Evolutionary conservation across 2,797 vertebrate genomes (phyloP).

Genomic region (Falco berigora): DNA sequence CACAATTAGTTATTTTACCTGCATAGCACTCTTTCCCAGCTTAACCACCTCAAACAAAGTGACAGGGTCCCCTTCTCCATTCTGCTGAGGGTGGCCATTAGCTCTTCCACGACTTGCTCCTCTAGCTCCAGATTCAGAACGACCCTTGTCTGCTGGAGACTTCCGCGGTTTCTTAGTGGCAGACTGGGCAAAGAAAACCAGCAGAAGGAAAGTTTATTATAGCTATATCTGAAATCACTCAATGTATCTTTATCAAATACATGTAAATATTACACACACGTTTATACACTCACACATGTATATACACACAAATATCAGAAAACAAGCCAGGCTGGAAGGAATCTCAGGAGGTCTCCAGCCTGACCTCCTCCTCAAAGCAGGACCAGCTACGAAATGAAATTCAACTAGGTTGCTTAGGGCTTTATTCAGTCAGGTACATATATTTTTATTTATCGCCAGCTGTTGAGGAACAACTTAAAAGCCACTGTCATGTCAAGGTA

Average conservation of each 20-base stretch:
- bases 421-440: not conserved
- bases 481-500: not conserved
- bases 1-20: conserved; percentile 74
- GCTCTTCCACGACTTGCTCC: conserved; percentile 83
- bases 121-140: conserved; percentile 75
- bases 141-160: conserved; percentile 84
- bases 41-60: conserved; percentile 98
- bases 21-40: conserved; percentile 98
- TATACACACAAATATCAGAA: not conserved
- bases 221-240: not conserved
- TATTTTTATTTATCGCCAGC: not conserved
- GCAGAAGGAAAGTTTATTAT: conserved; percentile 3
- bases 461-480: not conserved
- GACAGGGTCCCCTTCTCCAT: conserved; percentile 92
- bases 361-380: not conserved
- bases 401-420: not conserved
- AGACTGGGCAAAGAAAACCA: conserved; percentile 74
- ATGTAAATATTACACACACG: not conserved
- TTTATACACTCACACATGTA: not conserved
- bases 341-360: not conserved
- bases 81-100: conserved; percentile 93
- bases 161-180: conserved; percentile 95
- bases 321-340: not conserved
- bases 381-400: not conserved
- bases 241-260: not conserved